Percentiles rank a stretch among this genome's conserved stretches.
These are phyloP conservation scores for Macropodus opercularis DNA, from an alignment of 2,797 vertebrate genomes.

Conservation along the genomic window DNA sequence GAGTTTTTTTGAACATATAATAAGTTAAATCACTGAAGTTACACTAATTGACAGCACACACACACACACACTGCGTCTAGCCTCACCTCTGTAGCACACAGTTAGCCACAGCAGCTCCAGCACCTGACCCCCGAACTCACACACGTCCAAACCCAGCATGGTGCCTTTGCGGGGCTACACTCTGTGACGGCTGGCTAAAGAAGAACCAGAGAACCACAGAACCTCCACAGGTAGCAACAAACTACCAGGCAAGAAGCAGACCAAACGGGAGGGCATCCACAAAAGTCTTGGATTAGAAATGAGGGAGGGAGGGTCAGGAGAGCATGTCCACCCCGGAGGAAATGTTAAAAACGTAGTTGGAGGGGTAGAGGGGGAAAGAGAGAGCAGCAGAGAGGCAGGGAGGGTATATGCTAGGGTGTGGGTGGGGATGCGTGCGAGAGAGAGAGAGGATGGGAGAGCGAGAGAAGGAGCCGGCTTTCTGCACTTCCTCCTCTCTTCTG, in stretches of 20 bases:
- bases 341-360: slow-evolving; percentile 16
- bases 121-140: slow-evolving; percentile 89
- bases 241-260: slow-evolving; percentile 41
- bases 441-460: slow-evolving; percentile 33
- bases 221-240: slow-evolving; percentile 69
- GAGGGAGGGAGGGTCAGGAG: slow-evolving; percentile 53
- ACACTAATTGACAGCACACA: slow-evolving; percentile 10
- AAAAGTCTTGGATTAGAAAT: slow-evolving; percentile 37
- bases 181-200: slow-evolving; percentile 47
- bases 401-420: slow-evolving; percentile 79
- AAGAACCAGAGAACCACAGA: slow-evolving; percentile 50
- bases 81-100: slow-evolving; percentile 94
- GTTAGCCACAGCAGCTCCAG: slow-evolving; percentile 92
- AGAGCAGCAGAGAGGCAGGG: slow-evolving; percentile 40
- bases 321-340: slow-evolving; percentile 58
- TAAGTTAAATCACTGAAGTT: slow-evolving; percentile 40
- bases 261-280: slow-evolving; percentile 53
- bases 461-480: slow-evolving; percentile 44
- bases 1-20: neutral
- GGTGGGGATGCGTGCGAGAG: slow-evolving; percentile 61
- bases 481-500: slow-evolving; percentile 30
- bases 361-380: slow-evolving; percentile 10
- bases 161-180: slow-evolving; percentile 65
- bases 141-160: slow-evolving; percentile 93
- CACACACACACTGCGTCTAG: slow-evolving; percentile 1